These are phyloP conservation scores for Colaptes auratus DNA, from an alignment of 2,113 vertebrate genomes.

Conservation along the genomic window DNA sequence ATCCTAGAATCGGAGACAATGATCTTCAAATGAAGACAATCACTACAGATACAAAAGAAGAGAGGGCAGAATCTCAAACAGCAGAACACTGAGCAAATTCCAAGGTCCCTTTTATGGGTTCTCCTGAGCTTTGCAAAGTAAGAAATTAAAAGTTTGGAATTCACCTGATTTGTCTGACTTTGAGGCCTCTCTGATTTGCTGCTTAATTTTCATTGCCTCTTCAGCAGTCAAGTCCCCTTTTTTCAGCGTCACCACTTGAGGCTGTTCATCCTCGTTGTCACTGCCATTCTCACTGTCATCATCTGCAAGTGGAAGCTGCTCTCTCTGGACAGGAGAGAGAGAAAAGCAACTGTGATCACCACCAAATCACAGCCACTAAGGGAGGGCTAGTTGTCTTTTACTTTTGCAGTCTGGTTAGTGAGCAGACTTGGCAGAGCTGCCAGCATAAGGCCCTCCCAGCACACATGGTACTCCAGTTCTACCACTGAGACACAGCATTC, in stretches of 20 bases:
- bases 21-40: not conserved
- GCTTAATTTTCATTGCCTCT: constrained; percentile 89
- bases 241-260: constrained; percentile 91
- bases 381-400: not conserved
- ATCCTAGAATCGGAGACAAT: not conserved
- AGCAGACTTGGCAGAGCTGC: not conserved
- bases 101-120: not conserved
- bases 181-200: constrained; percentile 66
- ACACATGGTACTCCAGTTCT: not conserved
- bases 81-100: not conserved
- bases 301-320: constrained; percentile 80
- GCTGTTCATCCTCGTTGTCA: constrained; percentile 92
- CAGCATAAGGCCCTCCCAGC: not conserved
- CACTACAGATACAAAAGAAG: too few species aligned
- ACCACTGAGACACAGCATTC: not conserved
- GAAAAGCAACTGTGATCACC: not conserved
- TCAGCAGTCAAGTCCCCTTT: constrained; percentile 88
- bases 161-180: constrained; percentile 75
- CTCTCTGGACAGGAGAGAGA: constrained; percentile 75
- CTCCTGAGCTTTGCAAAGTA: not conserved
- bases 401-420: not conserved
- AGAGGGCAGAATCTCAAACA: too few species aligned
- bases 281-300: constrained; percentile 81
- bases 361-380: not conserved
- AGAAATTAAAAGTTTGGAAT: not conserved